These are phyloP conservation scores for Tachystola acroxantha DNA, from an alignment of 2,888 invertebrate species.

Conservation along the genomic window DNA sequence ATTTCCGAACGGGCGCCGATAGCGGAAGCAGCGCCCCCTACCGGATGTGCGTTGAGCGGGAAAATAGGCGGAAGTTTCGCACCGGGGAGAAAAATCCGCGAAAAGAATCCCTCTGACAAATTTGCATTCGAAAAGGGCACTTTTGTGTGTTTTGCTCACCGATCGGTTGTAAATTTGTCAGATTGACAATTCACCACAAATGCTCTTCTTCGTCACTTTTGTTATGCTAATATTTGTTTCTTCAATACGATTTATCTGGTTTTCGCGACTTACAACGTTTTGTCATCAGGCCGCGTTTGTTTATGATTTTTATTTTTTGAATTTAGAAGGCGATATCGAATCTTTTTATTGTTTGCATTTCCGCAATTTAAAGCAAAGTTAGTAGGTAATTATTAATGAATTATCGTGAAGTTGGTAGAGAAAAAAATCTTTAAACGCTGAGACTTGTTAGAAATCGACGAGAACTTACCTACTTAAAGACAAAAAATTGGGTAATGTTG, in stretches of 20 bases:
- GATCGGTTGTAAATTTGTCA: constrained; percentile 74
- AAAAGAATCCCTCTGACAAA: constrained; percentile 63
- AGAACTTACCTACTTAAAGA: no score
- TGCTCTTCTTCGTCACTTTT: constrained; percentile 58
- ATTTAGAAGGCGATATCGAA: constrained; percentile 6
- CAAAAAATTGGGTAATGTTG: no score
- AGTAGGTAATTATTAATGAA: no score
- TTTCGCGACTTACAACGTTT: constrained; percentile 20
- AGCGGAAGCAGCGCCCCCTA: constrained; percentile 56
- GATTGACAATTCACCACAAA: constrained; percentile 69
- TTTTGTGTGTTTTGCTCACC: constrained; percentile 58
- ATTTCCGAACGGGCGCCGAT: constrained; percentile 63
- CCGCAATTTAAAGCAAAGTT: no score
- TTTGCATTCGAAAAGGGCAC: constrained; percentile 73
- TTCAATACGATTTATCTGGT: constrained; percentile 14
- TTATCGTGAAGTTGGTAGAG: no score
- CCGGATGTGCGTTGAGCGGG: constrained; percentile 71
- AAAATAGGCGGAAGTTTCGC: constrained; percentile 75
- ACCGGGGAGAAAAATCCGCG: constrained; percentile 53
- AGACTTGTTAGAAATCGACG: no score
- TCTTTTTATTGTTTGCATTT: no score
- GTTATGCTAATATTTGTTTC: constrained; percentile 62
- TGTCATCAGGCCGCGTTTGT: constrained; percentile 16
- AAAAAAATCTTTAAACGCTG: no score
- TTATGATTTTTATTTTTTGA: constrained; percentile 13